These are phyloP conservation scores for Nemopilema nomurai DNA, from an alignment of 30 jellyfish, hydroid and myxozoan genomes.

Conservation along the genomic window DNA sequence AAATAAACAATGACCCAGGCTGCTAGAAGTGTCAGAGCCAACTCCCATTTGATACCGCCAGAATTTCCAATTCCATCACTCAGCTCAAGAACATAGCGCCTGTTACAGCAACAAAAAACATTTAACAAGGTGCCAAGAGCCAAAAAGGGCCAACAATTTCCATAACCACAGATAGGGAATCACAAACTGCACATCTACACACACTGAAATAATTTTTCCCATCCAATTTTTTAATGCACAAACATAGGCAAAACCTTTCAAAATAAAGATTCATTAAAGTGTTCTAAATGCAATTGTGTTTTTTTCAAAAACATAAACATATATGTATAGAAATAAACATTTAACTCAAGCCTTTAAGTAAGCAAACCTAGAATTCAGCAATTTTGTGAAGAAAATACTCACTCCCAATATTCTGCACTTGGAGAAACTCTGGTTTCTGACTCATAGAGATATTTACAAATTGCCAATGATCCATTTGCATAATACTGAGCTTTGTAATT, in stretches of 20 bases:
- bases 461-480: slow-evolving; percentile 40
- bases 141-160: too few species aligned
- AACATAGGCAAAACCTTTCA: too few species aligned
- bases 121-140: too few species aligned
- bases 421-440: slow-evolving; percentile 55
- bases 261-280: too few species aligned
- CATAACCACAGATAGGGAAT: background rate
- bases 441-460: slow-evolving; percentile 37
- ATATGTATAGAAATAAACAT: too few species aligned
- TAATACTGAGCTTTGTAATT: slow-evolving; percentile 24
- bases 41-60: slow-evolving; percentile 80
- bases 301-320: too few species aligned
- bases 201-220: too few species aligned
- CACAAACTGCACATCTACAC: background rate
- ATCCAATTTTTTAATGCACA: too few species aligned
- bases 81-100: slow-evolving; percentile 65
- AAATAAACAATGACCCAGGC: slow-evolving; percentile 77
- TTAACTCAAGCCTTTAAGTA: background rate
- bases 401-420: slow-evolving; percentile 69
- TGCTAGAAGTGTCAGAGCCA: slow-evolving; percentile 62
- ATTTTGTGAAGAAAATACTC: slow-evolving; percentile 1
- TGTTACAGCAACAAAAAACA: background rate
- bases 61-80: slow-evolving; percentile 67
- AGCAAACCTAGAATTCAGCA: background rate
- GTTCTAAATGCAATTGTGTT: too few species aligned